Percentiles rank a stretch among this genome's conserved stretches.
Evolutionary conservation across 2,888 invertebrate species (phyloP).

Genomic region (Torymus tubicola): DNA sequence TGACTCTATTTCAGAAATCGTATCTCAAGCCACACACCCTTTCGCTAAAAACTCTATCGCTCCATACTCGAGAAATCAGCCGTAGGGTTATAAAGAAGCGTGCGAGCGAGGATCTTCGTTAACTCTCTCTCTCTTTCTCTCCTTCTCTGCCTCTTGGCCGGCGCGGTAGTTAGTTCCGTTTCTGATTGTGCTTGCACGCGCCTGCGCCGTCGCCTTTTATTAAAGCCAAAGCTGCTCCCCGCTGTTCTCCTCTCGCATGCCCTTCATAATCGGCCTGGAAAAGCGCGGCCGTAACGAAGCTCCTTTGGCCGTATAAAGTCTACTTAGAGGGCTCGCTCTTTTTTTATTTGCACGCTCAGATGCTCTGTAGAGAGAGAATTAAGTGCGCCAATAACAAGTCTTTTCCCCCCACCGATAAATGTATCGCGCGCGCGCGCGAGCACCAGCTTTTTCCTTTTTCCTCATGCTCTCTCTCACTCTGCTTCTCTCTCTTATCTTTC

Average conservation of each 20-base stretch:
- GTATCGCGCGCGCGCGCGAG: neutral
- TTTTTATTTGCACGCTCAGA: constrained; percentile 4
- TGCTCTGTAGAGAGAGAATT: constrained; percentile 9
- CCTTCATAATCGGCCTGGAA: constrained; percentile 8
- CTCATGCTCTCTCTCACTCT: neutral
- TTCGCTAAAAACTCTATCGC: neutral
- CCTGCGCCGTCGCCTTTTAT: constrained; percentile 13
- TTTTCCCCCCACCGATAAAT: neutral
- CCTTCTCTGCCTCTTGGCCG: no score
- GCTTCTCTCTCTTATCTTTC: neutral
- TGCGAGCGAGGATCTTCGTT: constrained; percentile 6
- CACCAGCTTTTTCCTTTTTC: neutral
- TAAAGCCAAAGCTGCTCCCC: neutral
- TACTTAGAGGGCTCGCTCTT: constrained; percentile 3
- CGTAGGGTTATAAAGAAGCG: constrained; percentile 1
- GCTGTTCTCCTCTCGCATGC: neutral
- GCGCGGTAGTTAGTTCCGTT: constrained; percentile 25
- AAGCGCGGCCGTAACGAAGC: constrained; percentile 2
- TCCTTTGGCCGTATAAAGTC: constrained; percentile 4
- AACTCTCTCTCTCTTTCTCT: neutral
- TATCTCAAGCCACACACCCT: no score
- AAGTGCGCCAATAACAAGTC: constrained; percentile 39
- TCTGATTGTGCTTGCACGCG: constrained; percentile 18
- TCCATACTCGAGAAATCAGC: neutral
- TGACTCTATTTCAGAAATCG: no score